Evolutionary conservation across 1,140 invertebrate species (phyloP).

Genomic region (Euschistus heros): DNA sequence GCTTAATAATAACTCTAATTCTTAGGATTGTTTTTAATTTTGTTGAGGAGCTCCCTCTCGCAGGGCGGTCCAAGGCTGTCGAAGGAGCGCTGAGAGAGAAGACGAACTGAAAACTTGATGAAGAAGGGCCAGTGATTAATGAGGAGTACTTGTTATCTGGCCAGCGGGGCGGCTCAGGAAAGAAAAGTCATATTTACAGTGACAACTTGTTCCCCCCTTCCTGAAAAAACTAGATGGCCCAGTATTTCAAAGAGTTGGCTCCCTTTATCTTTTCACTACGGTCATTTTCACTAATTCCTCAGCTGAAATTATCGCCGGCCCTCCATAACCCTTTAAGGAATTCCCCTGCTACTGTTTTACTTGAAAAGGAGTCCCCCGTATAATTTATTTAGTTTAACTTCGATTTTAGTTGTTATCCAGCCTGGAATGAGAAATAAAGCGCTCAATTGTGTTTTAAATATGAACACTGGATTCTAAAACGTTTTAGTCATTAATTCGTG

Average conservation of each 20-base stretch:
- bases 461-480: too few relatives aligned
- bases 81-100: not conserved
- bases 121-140: constrained; percentile 24
- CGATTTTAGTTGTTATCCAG: too few relatives aligned
- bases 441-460: too few relatives aligned
- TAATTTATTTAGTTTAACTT: not conserved
- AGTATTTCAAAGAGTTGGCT: constrained; percentile 26
- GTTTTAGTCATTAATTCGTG: too few relatives aligned
- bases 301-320: constrained; percentile 14
- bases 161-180: constrained; percentile 18
- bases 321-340: constrained; percentile 13
- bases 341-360: constrained; percentile 9
- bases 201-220: constrained; percentile 21
- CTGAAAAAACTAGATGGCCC: constrained; percentile 25
- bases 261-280: constrained; percentile 25
- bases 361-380: constrained; percentile 5
- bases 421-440: too few relatives aligned
- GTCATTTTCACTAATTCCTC: constrained; percentile 26
- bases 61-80: not conserved
- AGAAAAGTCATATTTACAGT: constrained; percentile 27
- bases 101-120: constrained; percentile 22
- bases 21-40: too few relatives aligned
- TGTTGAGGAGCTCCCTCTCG: too few relatives aligned
- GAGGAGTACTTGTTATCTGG: constrained; percentile 24
- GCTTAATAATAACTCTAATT: too few relatives aligned